A percentile compares a stretch with the other conserved stretches of the same genome.
Conservation (phyloP, 1,140 invertebrate genomes). For the Conus ventricosus region DNA sequence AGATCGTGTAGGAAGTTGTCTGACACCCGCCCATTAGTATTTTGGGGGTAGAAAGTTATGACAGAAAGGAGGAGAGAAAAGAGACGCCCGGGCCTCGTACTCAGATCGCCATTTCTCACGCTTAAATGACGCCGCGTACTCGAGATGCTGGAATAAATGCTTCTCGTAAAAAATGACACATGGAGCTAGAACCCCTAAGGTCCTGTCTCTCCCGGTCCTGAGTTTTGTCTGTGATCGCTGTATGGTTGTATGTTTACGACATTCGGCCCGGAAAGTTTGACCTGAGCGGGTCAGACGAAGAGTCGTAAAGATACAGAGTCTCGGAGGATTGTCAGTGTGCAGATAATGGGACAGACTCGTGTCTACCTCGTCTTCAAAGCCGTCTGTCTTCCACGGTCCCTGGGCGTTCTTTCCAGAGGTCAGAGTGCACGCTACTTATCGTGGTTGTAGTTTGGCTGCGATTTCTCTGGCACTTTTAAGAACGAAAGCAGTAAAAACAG, state of each 20-base stretch:
- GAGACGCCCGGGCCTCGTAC: not conserved
- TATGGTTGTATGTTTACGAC: slow-evolving; percentile 4
- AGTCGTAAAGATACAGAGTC: not conserved
- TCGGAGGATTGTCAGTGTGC: not conserved
- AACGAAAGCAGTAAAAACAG: not conserved
- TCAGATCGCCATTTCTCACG: slow-evolving; percentile 16
- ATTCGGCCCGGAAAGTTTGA: not conserved
- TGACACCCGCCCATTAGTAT: slow-evolving; percentile 1
- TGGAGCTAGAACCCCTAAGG: slow-evolving; percentile 7
- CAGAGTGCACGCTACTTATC: not conserved
- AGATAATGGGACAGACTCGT: not conserved
- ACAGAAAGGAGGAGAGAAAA: slow-evolving; percentile 13
- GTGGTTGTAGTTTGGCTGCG: not conserved
- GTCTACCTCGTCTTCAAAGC: not conserved
- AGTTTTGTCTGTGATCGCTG: slow-evolving; percentile 2
- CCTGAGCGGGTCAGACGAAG: not conserved
- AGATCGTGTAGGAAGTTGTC: slow-evolving; percentile 12
- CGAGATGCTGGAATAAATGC: slow-evolving; percentile 14
- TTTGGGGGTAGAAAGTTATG: slow-evolving; percentile 26
- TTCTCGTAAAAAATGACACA: slow-evolving; percentile 32
- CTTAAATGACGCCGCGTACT: not conserved
- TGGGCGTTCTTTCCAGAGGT: not conserved
- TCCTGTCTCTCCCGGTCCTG: no score
- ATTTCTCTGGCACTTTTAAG: not conserved
- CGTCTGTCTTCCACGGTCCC: not conserved